Evolutionary conservation across 2,797 vertebrate species (phyloP).

Genomic region (Rhinophrynus dorsalis): DNA sequence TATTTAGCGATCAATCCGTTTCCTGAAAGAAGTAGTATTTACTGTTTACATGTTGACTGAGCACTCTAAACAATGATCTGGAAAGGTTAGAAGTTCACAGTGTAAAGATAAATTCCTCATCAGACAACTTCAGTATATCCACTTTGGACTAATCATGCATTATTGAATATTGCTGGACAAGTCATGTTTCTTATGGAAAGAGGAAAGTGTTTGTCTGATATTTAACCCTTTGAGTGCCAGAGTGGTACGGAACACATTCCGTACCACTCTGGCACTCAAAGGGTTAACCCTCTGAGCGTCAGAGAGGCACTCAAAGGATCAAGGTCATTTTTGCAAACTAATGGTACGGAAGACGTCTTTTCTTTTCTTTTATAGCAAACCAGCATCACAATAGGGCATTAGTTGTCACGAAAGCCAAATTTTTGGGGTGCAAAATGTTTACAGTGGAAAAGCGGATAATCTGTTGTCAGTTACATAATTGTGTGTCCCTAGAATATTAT

Average conservation of each 20-base stretch:
- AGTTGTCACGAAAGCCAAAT: too few relatives aligned
- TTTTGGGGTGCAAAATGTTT: too few relatives aligned
- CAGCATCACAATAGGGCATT: too few relatives aligned
- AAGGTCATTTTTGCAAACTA: slow-evolving; percentile 12
- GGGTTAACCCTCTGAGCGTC: too few relatives aligned
- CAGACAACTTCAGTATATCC: slow-evolving; percentile 61
- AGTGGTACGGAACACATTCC: too few relatives aligned
- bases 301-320: too few relatives aligned
- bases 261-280: too few relatives aligned
- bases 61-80: slow-evolving; percentile 61
- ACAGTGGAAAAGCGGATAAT: too few relatives aligned
- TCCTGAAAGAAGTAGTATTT: slow-evolving; percentile 57
- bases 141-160: slow-evolving; percentile 66
- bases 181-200: slow-evolving; percentile 50
- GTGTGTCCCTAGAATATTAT: too few relatives aligned
- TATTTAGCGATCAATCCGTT: slow-evolving; percentile 65
- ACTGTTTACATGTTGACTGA: slow-evolving; percentile 67
- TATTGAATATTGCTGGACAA: slow-evolving; percentile 68
- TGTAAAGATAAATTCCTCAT: slow-evolving; percentile 46
- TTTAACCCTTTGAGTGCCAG: too few relatives aligned
- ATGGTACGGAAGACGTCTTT: slow-evolving; percentile 1
- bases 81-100: slow-evolving; percentile 58
- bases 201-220: not conserved
- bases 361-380: not conserved
- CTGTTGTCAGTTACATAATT: too few relatives aligned